Evolutionary conservation across 2,888 invertebrate genomes (phyloP), one percentile per base, ranked within the genome.

Genomic region (Drosophila barbarae): DNA sequence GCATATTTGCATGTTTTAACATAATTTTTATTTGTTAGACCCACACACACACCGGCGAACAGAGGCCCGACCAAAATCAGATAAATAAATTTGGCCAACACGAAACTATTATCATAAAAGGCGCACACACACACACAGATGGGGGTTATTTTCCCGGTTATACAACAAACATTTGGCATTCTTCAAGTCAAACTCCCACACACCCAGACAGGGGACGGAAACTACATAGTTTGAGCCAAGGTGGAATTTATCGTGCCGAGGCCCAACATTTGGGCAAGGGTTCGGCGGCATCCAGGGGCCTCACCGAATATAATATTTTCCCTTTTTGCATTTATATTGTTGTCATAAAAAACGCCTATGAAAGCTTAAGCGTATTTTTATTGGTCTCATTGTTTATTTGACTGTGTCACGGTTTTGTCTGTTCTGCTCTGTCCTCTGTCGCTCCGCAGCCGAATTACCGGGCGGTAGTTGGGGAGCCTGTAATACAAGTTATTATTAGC

Each of bases 281-380:
- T 84, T 84, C 67, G 34, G 46, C 38, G 44, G 44, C 15, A 2
- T 39, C 47, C 38, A 26, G 21, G 61, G 50, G 10, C 23, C 3
- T 32, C 26, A 26, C 5, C 46, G 55, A 53, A 34, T 63, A 69
- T 61, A 52, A 69, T 65, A 54, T 61, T 74, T 66, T 72, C 71
- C 71, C 74, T 74, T 83, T 83, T 84, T 82, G 77, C 78, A 84
- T 87, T 86, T 86, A 84, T 86, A 86, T 85, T 78, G 79, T 81
- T 81, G 87, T 85, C 85, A 85, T 86, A 86, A 86, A 86, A 86
- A 81, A 86, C 86, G 86, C 87, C 86, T 87, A 84, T 85, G 84
- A 85, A 85, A 84, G 83, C 83, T 82, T 85, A 85, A 84, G 86
- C 84, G 84, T 74, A 82, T 77, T 85, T 84, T 84, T 84, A 84